Percentiles rank a stretch among this genome's conserved stretches.
Evolutionary conservation across 2,797 vertebrate genomes (phyloP).

Genomic region (Tokudaia tokunoshimensis): DNA sequence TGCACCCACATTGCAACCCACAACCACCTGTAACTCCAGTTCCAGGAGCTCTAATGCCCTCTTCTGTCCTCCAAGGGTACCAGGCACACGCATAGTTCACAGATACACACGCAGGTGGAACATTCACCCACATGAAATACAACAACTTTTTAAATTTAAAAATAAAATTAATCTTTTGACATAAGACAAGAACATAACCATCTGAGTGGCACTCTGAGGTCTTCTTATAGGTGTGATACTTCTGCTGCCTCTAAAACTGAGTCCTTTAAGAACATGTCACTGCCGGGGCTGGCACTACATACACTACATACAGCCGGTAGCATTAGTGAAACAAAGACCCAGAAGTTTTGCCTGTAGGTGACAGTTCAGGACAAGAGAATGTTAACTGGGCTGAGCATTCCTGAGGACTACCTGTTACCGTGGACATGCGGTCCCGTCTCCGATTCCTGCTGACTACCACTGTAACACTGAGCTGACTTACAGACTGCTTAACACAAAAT

Average conservation of each 20-base stretch:
- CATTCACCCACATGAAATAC: neutral
- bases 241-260: neutral
- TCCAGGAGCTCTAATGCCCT: neutral
- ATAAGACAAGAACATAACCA: neutral
- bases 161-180: neutral
- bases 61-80: neutral
- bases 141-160: neutral
- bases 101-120: neutral
- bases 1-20: neutral
- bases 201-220: neutral
- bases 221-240: neutral
- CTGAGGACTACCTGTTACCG: neutral
- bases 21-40: neutral
- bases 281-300: neutral
- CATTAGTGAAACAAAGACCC: neutral
- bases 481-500: neutral
- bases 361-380: neutral
- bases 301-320: neutral
- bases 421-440: rapidly evolving
- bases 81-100: neutral
- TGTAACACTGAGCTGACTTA: neutral
- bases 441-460: neutral
- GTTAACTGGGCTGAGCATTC: neutral
- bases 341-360: neutral
- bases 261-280: neutral